These are phyloP conservation scores for Xiphorhynchus erythropygius DNA, from an alignment of 2,797 vertebrate genomes.

Conservation along the genomic window DNA sequence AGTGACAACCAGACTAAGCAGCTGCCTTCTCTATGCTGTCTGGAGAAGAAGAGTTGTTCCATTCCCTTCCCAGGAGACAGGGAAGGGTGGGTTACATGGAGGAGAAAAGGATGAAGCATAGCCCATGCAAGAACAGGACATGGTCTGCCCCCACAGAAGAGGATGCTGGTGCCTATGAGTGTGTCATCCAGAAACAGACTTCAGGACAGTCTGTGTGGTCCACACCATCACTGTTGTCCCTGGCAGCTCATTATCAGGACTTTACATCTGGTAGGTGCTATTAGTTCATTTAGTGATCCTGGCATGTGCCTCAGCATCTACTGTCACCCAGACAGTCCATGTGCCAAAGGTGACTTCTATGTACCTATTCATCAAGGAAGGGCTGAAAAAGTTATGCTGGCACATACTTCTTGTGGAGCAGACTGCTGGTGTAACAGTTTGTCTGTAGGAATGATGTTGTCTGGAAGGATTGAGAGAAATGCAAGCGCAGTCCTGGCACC, in stretches of 20 bases:
- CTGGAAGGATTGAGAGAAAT: neutral
- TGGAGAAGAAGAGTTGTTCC: neutral
- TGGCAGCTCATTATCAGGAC: neutral
- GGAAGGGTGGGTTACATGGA: neutral
- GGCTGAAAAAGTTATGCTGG: neutral
- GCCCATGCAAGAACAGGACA: no score
- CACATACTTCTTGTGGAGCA: neutral
- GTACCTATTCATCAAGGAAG: neutral
- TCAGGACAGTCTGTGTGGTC: fast-evolving
- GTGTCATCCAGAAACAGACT: neutral
- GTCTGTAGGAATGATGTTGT: neutral
- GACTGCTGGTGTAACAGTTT: neutral
- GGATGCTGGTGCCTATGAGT: fast-evolving
- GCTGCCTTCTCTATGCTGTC: neutral
- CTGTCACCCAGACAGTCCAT: fast-evolving
- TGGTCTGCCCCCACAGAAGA: fast-evolving
- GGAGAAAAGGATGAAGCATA: neutral
- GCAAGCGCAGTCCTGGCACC: fast-evolving
- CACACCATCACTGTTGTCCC: neutral
- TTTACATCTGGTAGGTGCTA: neutral
- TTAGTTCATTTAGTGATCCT: neutral
- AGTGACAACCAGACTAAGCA: neutral
- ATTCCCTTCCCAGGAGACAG: neutral
- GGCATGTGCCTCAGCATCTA: neutral
- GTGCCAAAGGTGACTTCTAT: neutral